phyloP scores from a whole-genome alignment of 2,888 invertebrate species.

The Dolomedes plantarius region DNA sequence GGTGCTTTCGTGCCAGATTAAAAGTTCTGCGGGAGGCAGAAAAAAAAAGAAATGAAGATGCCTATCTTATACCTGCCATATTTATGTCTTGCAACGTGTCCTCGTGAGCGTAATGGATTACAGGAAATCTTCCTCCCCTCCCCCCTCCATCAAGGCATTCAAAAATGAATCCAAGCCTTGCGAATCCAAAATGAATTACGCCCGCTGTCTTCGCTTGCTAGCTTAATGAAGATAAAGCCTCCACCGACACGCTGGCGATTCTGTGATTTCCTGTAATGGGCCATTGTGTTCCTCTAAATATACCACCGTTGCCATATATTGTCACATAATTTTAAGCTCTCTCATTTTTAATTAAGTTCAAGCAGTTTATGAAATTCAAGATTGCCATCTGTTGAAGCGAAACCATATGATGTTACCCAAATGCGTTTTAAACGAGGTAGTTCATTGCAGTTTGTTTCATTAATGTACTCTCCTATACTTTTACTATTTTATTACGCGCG shows the following conservation, averaged over 20 bases:
- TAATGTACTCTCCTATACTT: too few relatives aligned
- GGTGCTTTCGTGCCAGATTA: not conserved
- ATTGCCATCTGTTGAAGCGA: too few relatives aligned
- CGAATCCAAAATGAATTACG: slow-evolving; percentile 55
- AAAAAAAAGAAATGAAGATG: slow-evolving; percentile 19
- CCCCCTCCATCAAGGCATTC: slow-evolving; percentile 3
- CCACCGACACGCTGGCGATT: slow-evolving; percentile 53
- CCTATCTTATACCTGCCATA: slow-evolving; percentile 21
- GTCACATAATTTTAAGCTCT: too few relatives aligned
- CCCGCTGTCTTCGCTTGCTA: slow-evolving; percentile 47
- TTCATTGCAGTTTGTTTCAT: too few relatives aligned
- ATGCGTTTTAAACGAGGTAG: too few relatives aligned
- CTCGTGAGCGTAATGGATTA: slow-evolving; percentile 58
- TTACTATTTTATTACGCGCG: too few relatives aligned
- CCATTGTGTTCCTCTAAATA: not conserved
- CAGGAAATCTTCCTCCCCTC: slow-evolving; percentile 50
- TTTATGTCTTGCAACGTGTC: slow-evolving; percentile 43
- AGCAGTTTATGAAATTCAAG: too few relatives aligned
- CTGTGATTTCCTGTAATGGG: not conserved
- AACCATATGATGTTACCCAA: too few relatives aligned
- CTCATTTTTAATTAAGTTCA: too few relatives aligned
- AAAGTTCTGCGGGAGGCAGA: too few relatives aligned
- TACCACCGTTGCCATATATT: too few relatives aligned
- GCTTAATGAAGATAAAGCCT: slow-evolving; percentile 58
- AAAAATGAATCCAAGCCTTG: slow-evolving; percentile 10